These are phyloP conservation scores for Myzus persicae DNA, from an alignment of 1,140 invertebrate genomes.

Conservation along the genomic window DNA sequence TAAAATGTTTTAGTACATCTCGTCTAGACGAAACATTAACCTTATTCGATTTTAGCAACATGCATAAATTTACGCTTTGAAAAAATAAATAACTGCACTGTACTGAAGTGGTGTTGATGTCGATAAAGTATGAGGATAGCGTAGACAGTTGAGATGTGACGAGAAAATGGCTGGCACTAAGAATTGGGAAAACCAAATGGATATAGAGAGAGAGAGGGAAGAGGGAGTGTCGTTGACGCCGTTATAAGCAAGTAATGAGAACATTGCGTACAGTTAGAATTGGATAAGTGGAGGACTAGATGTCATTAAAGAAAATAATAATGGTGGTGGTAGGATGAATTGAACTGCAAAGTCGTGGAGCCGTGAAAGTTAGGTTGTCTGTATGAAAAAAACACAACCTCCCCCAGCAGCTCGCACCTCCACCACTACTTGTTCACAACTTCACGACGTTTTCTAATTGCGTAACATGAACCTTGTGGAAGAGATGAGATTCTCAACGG, in stretches of 20 bases:
- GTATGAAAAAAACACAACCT: background rate
- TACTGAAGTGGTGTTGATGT: background rate
- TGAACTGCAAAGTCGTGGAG: background rate
- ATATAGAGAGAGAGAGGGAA: background rate
- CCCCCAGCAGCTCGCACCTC: no score
- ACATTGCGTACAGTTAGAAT: background rate
- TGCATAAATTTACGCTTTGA: no score
- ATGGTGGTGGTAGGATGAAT: background rate
- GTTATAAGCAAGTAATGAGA: slow-evolving; percentile 9
- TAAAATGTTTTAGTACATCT: no score
- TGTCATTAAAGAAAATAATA: slow-evolving; percentile 19
- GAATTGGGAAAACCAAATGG: background rate
- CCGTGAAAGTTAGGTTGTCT: background rate
- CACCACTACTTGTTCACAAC: background rate
- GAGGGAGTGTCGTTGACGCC: background rate
- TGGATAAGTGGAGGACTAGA: background rate
- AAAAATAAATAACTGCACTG: no score
- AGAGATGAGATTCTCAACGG: background rate
- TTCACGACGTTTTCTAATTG: background rate
- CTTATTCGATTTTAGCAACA: background rate
- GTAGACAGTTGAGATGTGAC: background rate
- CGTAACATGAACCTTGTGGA: background rate
- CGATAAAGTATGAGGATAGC: background rate
- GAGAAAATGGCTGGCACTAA: background rate
- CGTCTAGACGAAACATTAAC: background rate